Base-by-base conservation (phyloP, 2,888 invertebrate genomes). In the Eilema sororculum region DNA sequence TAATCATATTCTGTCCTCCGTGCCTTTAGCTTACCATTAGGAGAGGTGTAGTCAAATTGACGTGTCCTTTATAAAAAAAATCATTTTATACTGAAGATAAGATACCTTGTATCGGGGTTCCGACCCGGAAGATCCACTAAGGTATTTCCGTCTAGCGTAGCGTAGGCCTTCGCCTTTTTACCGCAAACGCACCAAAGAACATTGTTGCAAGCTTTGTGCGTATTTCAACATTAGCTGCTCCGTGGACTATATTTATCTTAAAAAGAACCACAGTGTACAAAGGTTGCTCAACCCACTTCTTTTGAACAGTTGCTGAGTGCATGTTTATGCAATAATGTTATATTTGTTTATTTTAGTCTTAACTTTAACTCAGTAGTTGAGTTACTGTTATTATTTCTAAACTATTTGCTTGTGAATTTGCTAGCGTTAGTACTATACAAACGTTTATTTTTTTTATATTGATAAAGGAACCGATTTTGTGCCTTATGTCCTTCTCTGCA, bases 251-350 rank as follows among this genome's bases (percentile, higher is more conserved):
- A 56, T 65, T 65, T 33, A 65, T 22, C 33, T 30, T 56, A 56
- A 28, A n/a, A 64, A 30, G 25, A 64, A 30, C 30, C 8, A 33
- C 22, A 33, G 10, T 25, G 33, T 30, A 56, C 22, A 56, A 22
- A 33, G n/a, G 56, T 65, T 33, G 16, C 30, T 8, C 30, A 64
- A 46, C 52, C 28, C 13, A 13, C 24, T 63, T 41, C 64, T 64
- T 64, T 64, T 13, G 28, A 52, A 64, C 52, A 64, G n/a, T 52
- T 20, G 22, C 24, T 64, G 65, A 56, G 30, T 56, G 12, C 65
- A 22, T 65, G 65, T 65, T 65, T 65, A 30, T 52, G n/a, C 30
- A 56, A 65, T 56, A 30, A 58, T 13, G 58, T 25, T 16, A 13
- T 28, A 52, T 52, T 52, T 52, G n/a, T 20, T 58, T 16, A 58